Base-by-base conservation (phyloP, 2,888 invertebrate species). In the Caenorhabditis sp. region DNA sequence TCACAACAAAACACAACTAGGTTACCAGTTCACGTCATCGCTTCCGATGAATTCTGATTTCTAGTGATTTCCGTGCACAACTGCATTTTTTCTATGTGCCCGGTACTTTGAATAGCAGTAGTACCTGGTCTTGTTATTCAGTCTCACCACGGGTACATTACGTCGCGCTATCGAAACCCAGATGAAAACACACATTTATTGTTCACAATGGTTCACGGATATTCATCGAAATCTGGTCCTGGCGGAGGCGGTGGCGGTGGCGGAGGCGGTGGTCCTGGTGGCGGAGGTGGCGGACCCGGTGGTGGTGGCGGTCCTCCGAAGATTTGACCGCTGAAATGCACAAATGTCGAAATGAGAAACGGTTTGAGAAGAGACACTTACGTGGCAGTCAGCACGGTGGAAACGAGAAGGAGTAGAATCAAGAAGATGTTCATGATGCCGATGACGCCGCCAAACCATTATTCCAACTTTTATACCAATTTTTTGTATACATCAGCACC, bases 181-280 rank as follows among this genome's bases (percentile, higher is more conserved):
- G n/a, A n/a, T n/a, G n/a, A n/a, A n/a, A n/a, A n/a, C n/a, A n/a
- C n/a, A n/a, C n/a, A n/a, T n/a, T n/a, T n/a, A n/a, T n/a, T n/a
- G n/a, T n/a, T n/a, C n/a, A n/a, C n/a, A n/a, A n/a, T n/a, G n/a
- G n/a, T n/a, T n/a, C n/a, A n/a, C n/a, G n/a, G n/a, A n/a, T n/a
- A n/a, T n/a, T n/a, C n/a, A n/a, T n/a, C n/a, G n/a, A n/a, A n/a
- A n/a, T n/a, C n/a, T n/a, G 48, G 9, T 50, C 48, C 48, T 15
- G 61, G 61, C 3, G 65, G 66, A 11, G 66, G 56, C 26, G 58
- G 66, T 17, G 66, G 66, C 2, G 56, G 56, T n/a, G 35, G 46
- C 17, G 56, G 56, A 26, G 56, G 56, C 15, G 56, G 56, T 4
- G 50, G 30, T 24, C 50, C 50, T 39, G 39, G 39, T 39, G 39